Percentiles rank a stretch among this genome's conserved stretches.
Conservation (phyloP, 2,113 vertebrate genomes). For the Ceyx margarethae region DNA sequence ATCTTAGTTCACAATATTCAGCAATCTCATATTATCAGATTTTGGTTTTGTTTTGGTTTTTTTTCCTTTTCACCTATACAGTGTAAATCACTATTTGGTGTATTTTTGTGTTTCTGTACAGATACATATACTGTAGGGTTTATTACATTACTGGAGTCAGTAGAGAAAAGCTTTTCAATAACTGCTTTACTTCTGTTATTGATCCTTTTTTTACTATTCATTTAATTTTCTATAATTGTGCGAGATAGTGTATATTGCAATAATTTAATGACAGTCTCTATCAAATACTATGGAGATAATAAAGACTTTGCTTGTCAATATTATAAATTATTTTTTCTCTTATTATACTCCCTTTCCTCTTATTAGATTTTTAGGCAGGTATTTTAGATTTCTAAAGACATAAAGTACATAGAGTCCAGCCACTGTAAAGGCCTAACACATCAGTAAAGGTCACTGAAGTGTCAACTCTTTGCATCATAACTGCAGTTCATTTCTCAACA, state of each 20-base stretch:
- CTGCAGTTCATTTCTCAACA: constrained; percentile 73
- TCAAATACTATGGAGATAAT: constrained; percentile 13
- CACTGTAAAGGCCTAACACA: constrained; percentile 61
- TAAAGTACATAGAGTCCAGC: constrained; percentile 32
- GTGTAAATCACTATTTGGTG: not conserved
- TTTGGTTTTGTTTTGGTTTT: not conserved
- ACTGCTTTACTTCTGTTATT: constrained; percentile 28
- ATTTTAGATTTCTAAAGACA: constrained; percentile 62
- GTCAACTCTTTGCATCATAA: constrained; percentile 77
- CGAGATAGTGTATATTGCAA: constrained; percentile 2
- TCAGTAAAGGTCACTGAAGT: constrained; percentile 76
- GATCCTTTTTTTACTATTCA: constrained; percentile 27
- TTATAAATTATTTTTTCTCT: constrained; percentile 6
- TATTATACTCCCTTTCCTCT: not conserved
- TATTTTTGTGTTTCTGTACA: not conserved
- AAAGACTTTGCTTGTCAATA: constrained; percentile 42
- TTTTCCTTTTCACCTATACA: not conserved
- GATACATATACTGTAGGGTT: not conserved
- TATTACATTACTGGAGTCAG: constrained; percentile 1
- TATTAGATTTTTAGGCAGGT: constrained; percentile 54
- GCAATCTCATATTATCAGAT: not conserved
- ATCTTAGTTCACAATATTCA: not conserved
- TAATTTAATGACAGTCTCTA: constrained; percentile 32
- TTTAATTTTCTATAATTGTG: constrained; percentile 45
- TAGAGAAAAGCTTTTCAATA: constrained; percentile 21